Evolutionary conservation across 2,797 vertebrate genomes (phyloP).

Genomic region (Heliangelus exortis): DNA sequence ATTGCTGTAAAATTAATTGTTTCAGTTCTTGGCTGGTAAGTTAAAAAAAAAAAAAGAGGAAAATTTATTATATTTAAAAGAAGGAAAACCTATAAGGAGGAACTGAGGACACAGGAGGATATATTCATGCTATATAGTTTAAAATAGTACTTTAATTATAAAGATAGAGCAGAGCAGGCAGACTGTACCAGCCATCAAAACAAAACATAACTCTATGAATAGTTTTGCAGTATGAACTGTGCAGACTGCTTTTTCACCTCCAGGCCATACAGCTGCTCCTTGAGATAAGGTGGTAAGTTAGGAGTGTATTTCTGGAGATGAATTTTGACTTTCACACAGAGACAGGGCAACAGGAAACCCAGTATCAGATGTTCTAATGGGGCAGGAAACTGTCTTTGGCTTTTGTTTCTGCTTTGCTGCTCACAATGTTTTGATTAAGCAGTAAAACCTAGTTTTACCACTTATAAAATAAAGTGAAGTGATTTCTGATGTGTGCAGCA

Average conservation of each 20-base stretch:
- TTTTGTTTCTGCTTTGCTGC: background rate
- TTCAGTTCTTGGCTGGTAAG: background rate
- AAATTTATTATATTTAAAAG: slow-evolving; percentile 1
- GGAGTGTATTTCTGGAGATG: background rate
- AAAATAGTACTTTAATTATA: slow-evolving; percentile 21
- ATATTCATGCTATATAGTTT: background rate
- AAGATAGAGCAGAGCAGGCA: background rate
- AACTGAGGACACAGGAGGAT: background rate
- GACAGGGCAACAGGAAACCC: background rate
- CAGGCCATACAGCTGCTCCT: background rate
- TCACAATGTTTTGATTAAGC: background rate
- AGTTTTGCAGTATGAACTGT: background rate
- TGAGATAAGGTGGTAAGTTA: background rate
- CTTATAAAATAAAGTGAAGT: background rate
- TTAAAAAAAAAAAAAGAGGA: background rate
- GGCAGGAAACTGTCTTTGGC: background rate
- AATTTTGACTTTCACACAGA: background rate
- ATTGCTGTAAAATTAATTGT: slow-evolving; percentile 14
- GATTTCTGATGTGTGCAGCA: background rate
- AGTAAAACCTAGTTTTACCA: background rate
- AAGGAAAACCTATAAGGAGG: background rate
- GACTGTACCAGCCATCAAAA: background rate
- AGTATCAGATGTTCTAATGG: background rate
- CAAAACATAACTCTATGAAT: background rate
- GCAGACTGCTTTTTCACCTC: background rate